phyloP scores from a whole-genome alignment of 2,888 invertebrate genomes.

The Tanypteryx hageni region DNA sequence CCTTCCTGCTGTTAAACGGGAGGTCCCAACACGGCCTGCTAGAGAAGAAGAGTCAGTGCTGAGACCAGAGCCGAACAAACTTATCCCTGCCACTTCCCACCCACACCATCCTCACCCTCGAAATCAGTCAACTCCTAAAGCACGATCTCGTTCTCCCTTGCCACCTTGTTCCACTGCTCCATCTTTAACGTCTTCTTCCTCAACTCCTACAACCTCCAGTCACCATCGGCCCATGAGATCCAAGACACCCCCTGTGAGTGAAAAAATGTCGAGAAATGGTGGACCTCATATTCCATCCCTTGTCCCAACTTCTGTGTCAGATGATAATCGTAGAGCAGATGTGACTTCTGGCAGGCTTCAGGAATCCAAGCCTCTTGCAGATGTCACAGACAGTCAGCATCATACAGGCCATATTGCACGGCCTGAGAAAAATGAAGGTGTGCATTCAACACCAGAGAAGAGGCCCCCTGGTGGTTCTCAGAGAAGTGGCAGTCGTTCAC shows the following conservation, averaged over 20 bases:
- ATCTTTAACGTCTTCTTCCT: slow-evolving; percentile 78
- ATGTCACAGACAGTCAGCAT: slow-evolving; percentile 40
- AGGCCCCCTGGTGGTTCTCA: slow-evolving; percentile 66
- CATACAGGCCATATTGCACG: neutral
- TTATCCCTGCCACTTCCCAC: slow-evolving; percentile 29
- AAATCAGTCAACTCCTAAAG: slow-evolving; percentile 43
- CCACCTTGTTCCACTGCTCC: slow-evolving; percentile 70
- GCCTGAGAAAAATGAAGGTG: slow-evolving; percentile 36
- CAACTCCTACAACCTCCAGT: slow-evolving; percentile 75
- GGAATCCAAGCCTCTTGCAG: slow-evolving; percentile 23
- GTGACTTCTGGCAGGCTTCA: slow-evolving; percentile 12
- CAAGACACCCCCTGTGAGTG: slow-evolving; percentile 76
- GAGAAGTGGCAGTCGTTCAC: slow-evolving; percentile 73
- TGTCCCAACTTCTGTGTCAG: neutral
- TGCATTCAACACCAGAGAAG: slow-evolving; percentile 53
- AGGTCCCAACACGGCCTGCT: neutral
- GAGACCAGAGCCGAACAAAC: neutral
- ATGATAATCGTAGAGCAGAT: slow-evolving; percentile 50
- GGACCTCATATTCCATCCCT: slow-evolving; percentile 23
- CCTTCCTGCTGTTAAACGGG: slow-evolving; percentile 73
- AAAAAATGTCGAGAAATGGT: slow-evolving; percentile 68
- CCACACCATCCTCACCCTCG: slow-evolving; percentile 32
- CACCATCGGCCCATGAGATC: slow-evolving; percentile 75
- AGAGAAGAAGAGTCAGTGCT: slow-evolving; percentile 6
- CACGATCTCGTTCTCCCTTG: slow-evolving; percentile 56